These are phyloP conservation scores for Caenorhabditis wallacei DNA, from an alignment of 2,888 invertebrate genomes.

Conservation along the genomic window DNA sequence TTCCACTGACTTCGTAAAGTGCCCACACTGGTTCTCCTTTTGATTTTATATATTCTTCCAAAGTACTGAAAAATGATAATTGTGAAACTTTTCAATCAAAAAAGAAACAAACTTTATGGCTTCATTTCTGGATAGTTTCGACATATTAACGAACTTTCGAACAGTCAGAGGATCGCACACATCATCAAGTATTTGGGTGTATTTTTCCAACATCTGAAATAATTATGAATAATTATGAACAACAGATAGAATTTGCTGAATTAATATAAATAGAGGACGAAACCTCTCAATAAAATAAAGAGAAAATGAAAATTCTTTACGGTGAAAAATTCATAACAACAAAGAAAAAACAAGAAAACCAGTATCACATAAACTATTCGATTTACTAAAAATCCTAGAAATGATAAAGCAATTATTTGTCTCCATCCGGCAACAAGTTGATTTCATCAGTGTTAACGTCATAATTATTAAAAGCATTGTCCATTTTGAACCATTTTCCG, in stretches of 20 bases:
- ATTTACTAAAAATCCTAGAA: slow-evolving; percentile 2
- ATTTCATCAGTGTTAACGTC: slow-evolving; percentile 72
- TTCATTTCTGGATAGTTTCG: slow-evolving; percentile 21
- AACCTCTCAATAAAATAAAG: not conserved
- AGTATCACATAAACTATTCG: slow-evolving; percentile 18
- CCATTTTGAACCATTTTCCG: slow-evolving; percentile 74
- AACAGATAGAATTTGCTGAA: not conserved
- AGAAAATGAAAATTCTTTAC: not conserved
- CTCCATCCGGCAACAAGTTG: slow-evolving; percentile 51
- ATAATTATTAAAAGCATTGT: slow-evolving; percentile 73
- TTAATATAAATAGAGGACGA: not conserved
- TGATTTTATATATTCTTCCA: slow-evolving; percentile 44
- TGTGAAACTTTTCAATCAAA: not conserved
- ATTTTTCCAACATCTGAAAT: slow-evolving; percentile 50
- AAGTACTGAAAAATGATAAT: slow-evolving; percentile 21
- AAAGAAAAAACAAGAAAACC: slow-evolving; percentile 12
- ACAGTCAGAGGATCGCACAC: slow-evolving; percentile 59
- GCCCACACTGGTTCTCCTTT: slow-evolving; percentile 58
- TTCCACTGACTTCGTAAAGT: slow-evolving; percentile 55
- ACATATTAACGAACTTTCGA: slow-evolving; percentile 20
- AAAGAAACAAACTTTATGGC: slow-evolving; percentile 25
- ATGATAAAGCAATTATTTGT: slow-evolving; percentile 19
- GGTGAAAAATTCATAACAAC: not conserved
- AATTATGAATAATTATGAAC: not conserved
- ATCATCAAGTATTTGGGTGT: slow-evolving; percentile 40